Evolutionary conservation across 30 jellyfish, hydroid and myxozoan genomes (phyloP), one percentile per base, ranked within the genome.

Genomic region (Phacellophora camtschatica): DNA sequence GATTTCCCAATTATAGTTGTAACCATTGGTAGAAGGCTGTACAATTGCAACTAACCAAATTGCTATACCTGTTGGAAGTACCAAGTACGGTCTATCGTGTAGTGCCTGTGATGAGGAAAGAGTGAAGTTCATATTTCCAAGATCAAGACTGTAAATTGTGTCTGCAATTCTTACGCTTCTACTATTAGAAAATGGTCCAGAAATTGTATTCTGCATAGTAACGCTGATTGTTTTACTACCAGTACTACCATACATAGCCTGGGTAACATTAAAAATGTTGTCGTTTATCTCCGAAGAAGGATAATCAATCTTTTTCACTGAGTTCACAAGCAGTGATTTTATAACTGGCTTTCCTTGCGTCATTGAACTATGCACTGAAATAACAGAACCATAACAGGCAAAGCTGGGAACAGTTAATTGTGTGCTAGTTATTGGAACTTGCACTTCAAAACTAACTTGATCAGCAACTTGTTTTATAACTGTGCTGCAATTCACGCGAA

Each of bases 21-120:
- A 72, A 11, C 74, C 86, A 3, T 3, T 33, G 12, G 34, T 51
- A 32, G 32, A 42, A 5, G 86, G 86, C 7, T 45, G 20, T 25
- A 72, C 74, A 19, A n/a, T 23, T 2, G 86, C 86, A 0, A 3
- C n/a, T 43, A 72, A 72, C n/a, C 20, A 12, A 16, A 72, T 51
- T 9, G 36, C 25, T 32, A 13, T 74, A 64, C 54, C 54, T 7
- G 56, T 33, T 3, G 86, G 86, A 24, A 72, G 49, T 6, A 46
- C 71, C 37, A 72, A 64, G 8, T 51, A 51, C 23, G 86, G 86
- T 37, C 86, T 72, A 33, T 32, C 56, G 16, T 63, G 66, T 32
- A 72, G 35, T 2, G 62, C 86, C 20, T 72, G 86, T 9, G 74
- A 24, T 5, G 86, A 72, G 3, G 86, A 72, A 1, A 72, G 41